phyloP scores from a whole-genome alignment of 2,888 invertebrate species.

The Resseliella maxima region DNA sequence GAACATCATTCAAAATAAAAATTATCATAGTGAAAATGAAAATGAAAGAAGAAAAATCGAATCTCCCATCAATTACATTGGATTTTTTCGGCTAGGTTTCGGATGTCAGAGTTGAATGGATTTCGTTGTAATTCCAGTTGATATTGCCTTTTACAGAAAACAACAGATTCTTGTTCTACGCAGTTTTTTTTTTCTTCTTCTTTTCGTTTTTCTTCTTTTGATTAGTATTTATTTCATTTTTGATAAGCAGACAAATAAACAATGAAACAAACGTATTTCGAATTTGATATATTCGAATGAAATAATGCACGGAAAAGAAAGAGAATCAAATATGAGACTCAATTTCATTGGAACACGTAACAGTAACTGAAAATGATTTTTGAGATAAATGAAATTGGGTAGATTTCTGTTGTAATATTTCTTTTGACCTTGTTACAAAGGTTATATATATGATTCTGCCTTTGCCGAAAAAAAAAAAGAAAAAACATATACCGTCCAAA shows the following conservation, averaged over 20 bases:
- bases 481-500: background rate
- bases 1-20: background rate
- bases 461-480: too few relatives aligned
- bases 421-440: conserved; percentile 11
- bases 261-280: background rate
- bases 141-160: too few relatives aligned
- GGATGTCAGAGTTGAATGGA: background rate
- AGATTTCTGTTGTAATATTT: background rate
- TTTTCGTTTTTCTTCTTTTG: background rate
- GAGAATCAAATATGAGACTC: background rate
- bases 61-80: background rate
- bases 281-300: background rate
- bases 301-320: background rate
- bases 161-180: too few relatives aligned
- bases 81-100: too few relatives aligned
- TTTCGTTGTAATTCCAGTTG: background rate
- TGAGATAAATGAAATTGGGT: conserved; percentile 27
- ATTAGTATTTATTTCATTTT: background rate
- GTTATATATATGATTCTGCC: background rate
- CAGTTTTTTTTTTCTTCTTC: background rate
- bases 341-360: background rate
- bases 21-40: background rate
- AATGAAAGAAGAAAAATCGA: background rate
- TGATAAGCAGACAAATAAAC: background rate
- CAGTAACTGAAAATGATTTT: conserved; percentile 5